Percentiles rank a stretch among this genome's conserved stretches.
phyloP scores from a whole-genome alignment of 1,140 invertebrate species.

The Eurytemora carolleeae region DNA sequence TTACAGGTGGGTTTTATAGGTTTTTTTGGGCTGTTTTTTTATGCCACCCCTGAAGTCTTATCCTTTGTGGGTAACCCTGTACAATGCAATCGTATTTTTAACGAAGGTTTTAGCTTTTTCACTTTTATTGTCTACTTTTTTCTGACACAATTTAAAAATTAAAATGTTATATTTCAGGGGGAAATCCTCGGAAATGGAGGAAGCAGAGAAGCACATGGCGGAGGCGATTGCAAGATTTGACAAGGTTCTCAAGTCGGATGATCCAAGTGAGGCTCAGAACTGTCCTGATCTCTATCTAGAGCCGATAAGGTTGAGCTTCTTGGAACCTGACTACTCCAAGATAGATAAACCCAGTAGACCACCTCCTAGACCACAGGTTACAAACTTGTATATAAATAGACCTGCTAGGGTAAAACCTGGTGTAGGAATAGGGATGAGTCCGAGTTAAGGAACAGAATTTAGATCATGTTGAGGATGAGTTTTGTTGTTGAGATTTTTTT shows the following conservation, averaged over 20 bases:
- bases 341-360: conserved; percentile 9
- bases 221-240: conserved; percentile 6
- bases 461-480: too few relatives aligned
- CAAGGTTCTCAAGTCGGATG: background rate
- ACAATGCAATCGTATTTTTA: too few relatives aligned
- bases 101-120: background rate
- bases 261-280: background rate
- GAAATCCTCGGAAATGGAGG: background rate
- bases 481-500: too few relatives aligned
- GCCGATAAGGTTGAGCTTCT: conserved; percentile 1
- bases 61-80: too few relatives aligned
- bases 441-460: too few relatives aligned
- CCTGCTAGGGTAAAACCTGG: too few relatives aligned
- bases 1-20: too few relatives aligned
- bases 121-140: background rate
- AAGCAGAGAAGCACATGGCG: conserved; percentile 11
- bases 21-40: too few relatives aligned
- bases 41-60: too few relatives aligned
- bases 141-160: background rate
- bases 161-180: background rate
- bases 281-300: conserved; percentile 8
- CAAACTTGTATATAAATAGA: too few relatives aligned
- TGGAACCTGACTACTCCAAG: conserved; percentile 5
- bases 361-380: conserved; percentile 5
- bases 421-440: too few relatives aligned